A percentile compares a stretch with the other conserved stretches of the same genome.
phyloP scores from a whole-genome alignment of 30 jellyfish, hydroid and myxozoan species.

The Aurelia aurita region DNA sequence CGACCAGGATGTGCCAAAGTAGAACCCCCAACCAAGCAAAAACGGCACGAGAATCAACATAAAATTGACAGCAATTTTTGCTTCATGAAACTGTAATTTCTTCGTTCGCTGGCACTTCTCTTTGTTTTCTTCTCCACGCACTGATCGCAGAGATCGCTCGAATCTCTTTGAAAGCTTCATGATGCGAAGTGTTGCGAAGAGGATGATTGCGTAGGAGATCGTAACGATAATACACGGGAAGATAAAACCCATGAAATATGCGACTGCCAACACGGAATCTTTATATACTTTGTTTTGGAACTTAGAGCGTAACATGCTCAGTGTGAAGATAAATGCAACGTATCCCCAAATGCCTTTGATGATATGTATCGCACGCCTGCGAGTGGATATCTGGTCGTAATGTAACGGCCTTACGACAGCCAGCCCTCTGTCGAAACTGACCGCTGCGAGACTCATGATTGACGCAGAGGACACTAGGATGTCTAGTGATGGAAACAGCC shows the following conservation, averaged over 20 bases:
- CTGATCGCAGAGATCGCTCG: conserved; percentile 43
- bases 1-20: conserved; percentile 71
- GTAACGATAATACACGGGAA: conserved; percentile 59
- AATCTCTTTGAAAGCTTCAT: conserved; percentile 48
- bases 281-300: conserved; percentile 35
- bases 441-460: conserved; percentile 77
- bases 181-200: conserved; percentile 46
- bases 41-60: conserved; percentile 74
- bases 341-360: conserved; percentile 59
- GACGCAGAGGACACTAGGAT: conserved; percentile 68
- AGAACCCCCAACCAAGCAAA: conserved; percentile 77
- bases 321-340: conserved; percentile 40
- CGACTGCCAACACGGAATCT: conserved; percentile 38
- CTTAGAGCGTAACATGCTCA: conserved; percentile 41
- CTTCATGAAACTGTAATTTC: conserved; percentile 57
- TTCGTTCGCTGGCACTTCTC: conserved; percentile 24
- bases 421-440: conserved; percentile 69
- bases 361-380: conserved; percentile 53
- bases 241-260: conserved; percentile 57
- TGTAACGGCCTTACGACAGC: conserved; percentile 70
- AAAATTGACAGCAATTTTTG: conserved; percentile 64
- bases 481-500: conserved; percentile 72
- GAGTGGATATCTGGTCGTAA: conserved; percentile 48
- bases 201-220: conserved; percentile 49
- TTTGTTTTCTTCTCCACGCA: neutral